Conservation (phyloP, 2,797 vertebrate genomes). For the Valencia hispanica region DNA sequence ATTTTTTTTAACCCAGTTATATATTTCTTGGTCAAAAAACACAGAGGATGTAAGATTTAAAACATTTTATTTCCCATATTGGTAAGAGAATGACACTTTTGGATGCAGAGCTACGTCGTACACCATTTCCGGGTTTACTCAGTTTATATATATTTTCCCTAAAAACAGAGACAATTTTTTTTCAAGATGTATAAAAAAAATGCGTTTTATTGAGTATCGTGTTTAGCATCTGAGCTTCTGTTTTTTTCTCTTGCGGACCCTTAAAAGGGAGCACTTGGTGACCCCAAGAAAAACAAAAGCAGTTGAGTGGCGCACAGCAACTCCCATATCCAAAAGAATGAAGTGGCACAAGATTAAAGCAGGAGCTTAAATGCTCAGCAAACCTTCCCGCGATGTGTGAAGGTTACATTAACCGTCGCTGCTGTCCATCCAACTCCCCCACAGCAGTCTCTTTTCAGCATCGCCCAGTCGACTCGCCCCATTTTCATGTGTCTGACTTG, state of each 20-base stretch:
- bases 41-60: not conserved
- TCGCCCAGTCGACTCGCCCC: constrained; percentile 49
- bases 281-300: constrained; percentile 13
- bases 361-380: constrained; percentile 37
- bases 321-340: constrained; percentile 14
- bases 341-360: constrained; percentile 18
- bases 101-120: not conserved
- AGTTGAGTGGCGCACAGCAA: not conserved
- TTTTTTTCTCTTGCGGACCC: not conserved
- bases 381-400: constrained; percentile 44
- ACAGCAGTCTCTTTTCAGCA: constrained; percentile 31
- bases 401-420: constrained; percentile 56
- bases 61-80: not conserved
- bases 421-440: constrained; percentile 56
- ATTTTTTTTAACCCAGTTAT: no score
- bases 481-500: constrained; percentile 70
- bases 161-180: not conserved
- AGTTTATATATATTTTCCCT: not conserved
- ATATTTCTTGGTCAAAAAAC: not conserved
- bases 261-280: constrained; percentile 2
- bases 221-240: not conserved
- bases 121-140: no score
- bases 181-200: not conserved
- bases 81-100: not conserved
- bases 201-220: not conserved